These are phyloP conservation scores for Microcebus griseorufus DNA, from an alignment of 2,113 vertebrate genomes.

Conservation along the genomic window DNA sequence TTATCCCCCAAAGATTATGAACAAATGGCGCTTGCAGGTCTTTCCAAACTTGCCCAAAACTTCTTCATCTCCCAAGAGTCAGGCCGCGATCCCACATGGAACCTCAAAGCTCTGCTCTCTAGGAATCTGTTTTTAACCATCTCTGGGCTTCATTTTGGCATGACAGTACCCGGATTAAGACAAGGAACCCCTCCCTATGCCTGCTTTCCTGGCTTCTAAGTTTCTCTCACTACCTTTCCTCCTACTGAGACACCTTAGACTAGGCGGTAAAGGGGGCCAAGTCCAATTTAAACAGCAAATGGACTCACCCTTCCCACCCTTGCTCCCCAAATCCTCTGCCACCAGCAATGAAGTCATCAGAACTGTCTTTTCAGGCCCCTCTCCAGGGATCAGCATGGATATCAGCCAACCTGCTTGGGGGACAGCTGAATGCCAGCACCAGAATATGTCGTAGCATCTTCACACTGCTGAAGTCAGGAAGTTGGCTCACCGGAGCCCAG, in stretches of 20 bases:
- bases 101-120: background rate
- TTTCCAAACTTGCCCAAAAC: background rate
- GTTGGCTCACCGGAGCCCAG: background rate
- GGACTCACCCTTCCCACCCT: background rate
- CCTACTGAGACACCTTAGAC: background rate
- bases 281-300: background rate
- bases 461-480: background rate
- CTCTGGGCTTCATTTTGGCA: background rate
- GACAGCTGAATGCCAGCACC: background rate
- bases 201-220: background rate
- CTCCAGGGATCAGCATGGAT: background rate
- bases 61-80: background rate
- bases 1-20: background rate
- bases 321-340: background rate
- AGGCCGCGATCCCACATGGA: background rate
- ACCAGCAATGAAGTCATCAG: background rate
- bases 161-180: background rate
- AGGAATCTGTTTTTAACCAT: background rate
- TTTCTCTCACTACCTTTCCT: background rate
- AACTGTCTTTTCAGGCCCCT: background rate
- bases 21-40: background rate
- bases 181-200: background rate
- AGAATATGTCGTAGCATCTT: background rate
- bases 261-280: background rate
- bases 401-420: conserved; percentile 15